phyloP scores from a whole-genome alignment of 2,888 invertebrate genomes.

The Neoaliturus tenellus region DNA sequence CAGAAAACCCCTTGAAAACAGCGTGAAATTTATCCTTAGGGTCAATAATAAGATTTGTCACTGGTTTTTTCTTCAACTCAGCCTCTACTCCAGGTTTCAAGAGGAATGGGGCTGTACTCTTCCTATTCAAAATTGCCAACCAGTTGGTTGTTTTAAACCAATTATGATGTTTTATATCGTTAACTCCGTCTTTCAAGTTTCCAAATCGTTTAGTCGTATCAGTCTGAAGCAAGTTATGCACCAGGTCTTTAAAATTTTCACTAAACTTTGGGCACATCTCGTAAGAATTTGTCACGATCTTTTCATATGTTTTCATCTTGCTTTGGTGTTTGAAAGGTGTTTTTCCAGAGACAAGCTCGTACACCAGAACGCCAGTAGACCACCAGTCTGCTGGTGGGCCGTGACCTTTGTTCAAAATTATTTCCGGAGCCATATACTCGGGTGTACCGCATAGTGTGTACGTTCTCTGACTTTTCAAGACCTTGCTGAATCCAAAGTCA shows the following conservation, averaged over 20 bases:
- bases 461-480: slow-evolving; percentile 71
- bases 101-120: slow-evolving; percentile 78
- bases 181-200: slow-evolving; percentile 88
- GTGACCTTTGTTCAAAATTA: slow-evolving; percentile 88
- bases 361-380: slow-evolving; percentile 93
- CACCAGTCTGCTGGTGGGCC: slow-evolving; percentile 98
- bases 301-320: slow-evolving; percentile 96
- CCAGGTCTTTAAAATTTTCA: slow-evolving; percentile 87
- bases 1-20: background rate
- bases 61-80: background rate
- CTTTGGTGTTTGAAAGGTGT: slow-evolving; percentile 97
- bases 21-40: background rate
- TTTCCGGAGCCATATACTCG: slow-evolving; percentile 77
- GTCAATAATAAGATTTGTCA: background rate
- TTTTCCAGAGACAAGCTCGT: slow-evolving; percentile 94
- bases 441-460: slow-evolving; percentile 78
- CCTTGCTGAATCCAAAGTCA: slow-evolving; percentile 97
- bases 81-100: slow-evolving; percentile 72
- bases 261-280: slow-evolving; percentile 91
- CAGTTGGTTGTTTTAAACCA: slow-evolving; percentile 93
- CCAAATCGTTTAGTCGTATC: slow-evolving; percentile 90
- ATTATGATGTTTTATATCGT: slow-evolving; percentile 91
- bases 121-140: slow-evolving; percentile 87
- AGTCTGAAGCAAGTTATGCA: slow-evolving; percentile 88
- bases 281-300: slow-evolving; percentile 94